Evolutionary conservation across 1,140 invertebrate species (phyloP).

Genomic region (Holotrichia oblita): DNA sequence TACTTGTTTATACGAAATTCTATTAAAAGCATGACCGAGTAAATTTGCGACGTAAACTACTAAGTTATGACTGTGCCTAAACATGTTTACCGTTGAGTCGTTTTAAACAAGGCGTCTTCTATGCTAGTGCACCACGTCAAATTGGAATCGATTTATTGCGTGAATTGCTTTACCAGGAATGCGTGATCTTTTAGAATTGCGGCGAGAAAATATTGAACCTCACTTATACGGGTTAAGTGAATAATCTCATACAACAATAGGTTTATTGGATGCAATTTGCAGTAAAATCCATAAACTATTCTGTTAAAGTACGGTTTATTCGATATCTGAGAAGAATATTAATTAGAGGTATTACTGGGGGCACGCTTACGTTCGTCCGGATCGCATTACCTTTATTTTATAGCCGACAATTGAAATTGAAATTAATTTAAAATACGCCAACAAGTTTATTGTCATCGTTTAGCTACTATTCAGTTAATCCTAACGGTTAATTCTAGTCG

Average conservation of each 20-base stretch:
- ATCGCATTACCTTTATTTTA: background rate
- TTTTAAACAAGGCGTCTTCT: background rate
- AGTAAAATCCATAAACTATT: conserved; percentile 24
- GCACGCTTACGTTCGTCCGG: background rate
- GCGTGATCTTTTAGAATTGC: background rate
- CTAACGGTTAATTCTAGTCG: background rate
- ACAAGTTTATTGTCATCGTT: background rate
- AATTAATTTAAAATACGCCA: conserved; percentile 2
- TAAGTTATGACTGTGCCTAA: background rate
- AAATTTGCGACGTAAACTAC: background rate
- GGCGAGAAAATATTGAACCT: conserved; percentile 8
- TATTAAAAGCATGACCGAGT: conserved; percentile 29
- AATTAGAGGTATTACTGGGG: background rate
- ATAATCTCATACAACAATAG: conserved; percentile 23
- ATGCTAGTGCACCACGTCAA: background rate
- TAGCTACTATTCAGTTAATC: background rate
- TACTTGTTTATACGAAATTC: conserved; percentile 22
- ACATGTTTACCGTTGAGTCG: conserved; percentile 3
- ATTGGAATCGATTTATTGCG: conserved; percentile 17
- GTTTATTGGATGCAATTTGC: background rate
- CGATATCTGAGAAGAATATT: background rate
- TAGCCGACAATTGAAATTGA: background rate
- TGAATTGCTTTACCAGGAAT: background rate
- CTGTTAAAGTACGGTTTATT: background rate
- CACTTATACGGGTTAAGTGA: conserved; percentile 3